A percentile compares a stretch with the other conserved stretches of the same genome.
Conservation (phyloP, 2,888 invertebrate species). For the Drosophila tanythrix region DNA sequence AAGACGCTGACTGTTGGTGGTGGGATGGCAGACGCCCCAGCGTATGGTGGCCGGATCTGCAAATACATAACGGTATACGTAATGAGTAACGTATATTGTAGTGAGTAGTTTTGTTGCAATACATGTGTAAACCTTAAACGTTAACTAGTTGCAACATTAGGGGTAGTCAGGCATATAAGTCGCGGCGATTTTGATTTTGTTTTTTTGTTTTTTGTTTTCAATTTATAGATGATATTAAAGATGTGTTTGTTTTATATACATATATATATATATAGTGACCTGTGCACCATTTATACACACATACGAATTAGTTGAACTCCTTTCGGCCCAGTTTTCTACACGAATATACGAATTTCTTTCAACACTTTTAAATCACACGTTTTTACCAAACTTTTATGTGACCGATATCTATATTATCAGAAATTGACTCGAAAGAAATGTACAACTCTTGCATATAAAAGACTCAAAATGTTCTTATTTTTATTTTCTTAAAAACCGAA, state of each 20-base stretch:
- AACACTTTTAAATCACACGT: neutral
- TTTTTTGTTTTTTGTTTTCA: neutral
- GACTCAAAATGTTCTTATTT: slow-evolving; percentile 3
- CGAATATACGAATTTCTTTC: neutral
- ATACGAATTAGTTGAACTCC: neutral
- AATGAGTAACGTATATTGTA: neutral
- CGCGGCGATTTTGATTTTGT: neutral
- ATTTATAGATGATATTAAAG: neutral
- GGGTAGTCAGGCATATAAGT: slow-evolving; percentile 32
- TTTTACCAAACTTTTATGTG: neutral
- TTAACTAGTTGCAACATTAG: slow-evolving; percentile 43
- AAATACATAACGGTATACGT: slow-evolving; percentile 21
- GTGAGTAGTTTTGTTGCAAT: slow-evolving; percentile 12
- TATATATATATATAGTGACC: neutral
- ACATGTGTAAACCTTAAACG: slow-evolving; percentile 20
- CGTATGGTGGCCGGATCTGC: slow-evolving; percentile 86
- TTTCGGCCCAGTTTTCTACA: neutral
- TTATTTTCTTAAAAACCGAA: slow-evolving; percentile 31
- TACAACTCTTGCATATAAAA: slow-evolving; percentile 14
- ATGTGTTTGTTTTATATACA: neutral
- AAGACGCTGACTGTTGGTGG: slow-evolving; percentile 84
- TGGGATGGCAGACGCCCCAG: slow-evolving; percentile 88
- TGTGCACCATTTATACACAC: neutral
- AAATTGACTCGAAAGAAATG: slow-evolving; percentile 1
- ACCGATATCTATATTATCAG: neutral